Evolutionary conservation across 2,888 invertebrate species (phyloP).

Genomic region (Aricia artaxerxes): DNA sequence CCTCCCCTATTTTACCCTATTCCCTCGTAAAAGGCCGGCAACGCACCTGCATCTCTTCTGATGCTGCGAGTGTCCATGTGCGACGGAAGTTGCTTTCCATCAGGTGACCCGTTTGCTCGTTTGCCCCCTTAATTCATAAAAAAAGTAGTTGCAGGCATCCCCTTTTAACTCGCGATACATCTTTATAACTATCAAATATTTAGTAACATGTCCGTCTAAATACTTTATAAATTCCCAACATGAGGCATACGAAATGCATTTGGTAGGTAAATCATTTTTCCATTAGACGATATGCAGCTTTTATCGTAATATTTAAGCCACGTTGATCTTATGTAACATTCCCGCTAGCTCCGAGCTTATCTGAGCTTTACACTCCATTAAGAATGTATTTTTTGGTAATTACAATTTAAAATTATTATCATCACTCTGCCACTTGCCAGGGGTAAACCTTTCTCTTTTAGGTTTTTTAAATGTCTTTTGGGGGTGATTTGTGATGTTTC

Average conservation of each 20-base stretch:
- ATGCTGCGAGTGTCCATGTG: too few relatives aligned
- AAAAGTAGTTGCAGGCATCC: too few relatives aligned
- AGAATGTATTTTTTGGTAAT: slow-evolving; percentile 17
- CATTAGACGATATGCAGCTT: slow-evolving; percentile 13
- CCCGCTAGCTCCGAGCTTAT: not conserved
- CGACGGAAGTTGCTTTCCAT: too few relatives aligned
- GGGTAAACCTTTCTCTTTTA: not conserved
- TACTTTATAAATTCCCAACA: not conserved
- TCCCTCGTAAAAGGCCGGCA: too few relatives aligned
- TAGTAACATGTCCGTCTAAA: too few relatives aligned
- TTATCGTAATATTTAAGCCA: not conserved
- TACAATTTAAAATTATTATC: slow-evolving; percentile 14
- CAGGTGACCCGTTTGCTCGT: too few relatives aligned
- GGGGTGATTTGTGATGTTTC: not conserved
- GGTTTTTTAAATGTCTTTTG: not conserved
- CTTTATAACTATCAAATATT: too few relatives aligned
- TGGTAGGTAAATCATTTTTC: slow-evolving; percentile 15
- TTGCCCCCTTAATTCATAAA: too few relatives aligned
- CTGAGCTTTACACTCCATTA: slow-evolving; percentile 23
- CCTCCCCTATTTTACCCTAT: too few relatives aligned
- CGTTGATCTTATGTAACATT: slow-evolving; percentile 15
- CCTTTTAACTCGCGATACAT: too few relatives aligned
- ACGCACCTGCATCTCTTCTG: too few relatives aligned
- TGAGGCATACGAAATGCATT: not conserved
- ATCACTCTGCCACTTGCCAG: not conserved